Evolutionary conservation across 2,888 invertebrate species (phyloP).

Genomic region (Hipparchia semele): DNA sequence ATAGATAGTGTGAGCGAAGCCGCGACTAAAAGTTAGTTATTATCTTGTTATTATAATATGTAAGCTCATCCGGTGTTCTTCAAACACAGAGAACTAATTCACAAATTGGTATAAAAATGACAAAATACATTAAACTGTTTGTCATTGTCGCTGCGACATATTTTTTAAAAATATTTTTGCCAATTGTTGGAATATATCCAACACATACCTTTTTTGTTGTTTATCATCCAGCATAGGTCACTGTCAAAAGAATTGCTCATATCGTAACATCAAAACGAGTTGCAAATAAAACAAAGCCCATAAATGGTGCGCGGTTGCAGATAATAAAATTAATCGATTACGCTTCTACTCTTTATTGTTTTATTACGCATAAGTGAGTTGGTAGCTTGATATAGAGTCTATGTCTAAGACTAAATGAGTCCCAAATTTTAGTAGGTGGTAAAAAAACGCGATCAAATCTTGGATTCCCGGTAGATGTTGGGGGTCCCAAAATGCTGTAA

Average conservation of each 20-base stretch:
- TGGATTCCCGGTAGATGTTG: background rate
- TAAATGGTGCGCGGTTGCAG: slow-evolving; percentile 29
- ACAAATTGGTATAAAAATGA: slow-evolving; percentile 34
- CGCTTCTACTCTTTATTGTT: background rate
- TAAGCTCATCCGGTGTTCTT: too few species aligned
- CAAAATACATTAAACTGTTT: slow-evolving; percentile 43
- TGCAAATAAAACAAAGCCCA: slow-evolving; percentile 41
- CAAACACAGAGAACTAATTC: slow-evolving; percentile 6
- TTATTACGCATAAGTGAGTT: background rate
- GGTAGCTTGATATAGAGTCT: too few species aligned
- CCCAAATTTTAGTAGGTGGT: too few species aligned
- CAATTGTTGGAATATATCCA: slow-evolving; percentile 49
- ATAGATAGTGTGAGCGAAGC: too few species aligned
- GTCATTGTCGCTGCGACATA: slow-evolving; percentile 44
- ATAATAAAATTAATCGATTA: slow-evolving; percentile 26
- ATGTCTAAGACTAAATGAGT: too few species aligned
- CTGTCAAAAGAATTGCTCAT: slow-evolving; percentile 48
- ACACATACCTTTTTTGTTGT: slow-evolving; percentile 48
- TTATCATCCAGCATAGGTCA: slow-evolving; percentile 49
- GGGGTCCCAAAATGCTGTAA: background rate
- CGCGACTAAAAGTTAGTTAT: too few species aligned
- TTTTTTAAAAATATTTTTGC: slow-evolving; percentile 47
- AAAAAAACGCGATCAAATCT: too few species aligned
- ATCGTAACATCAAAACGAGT: slow-evolving; percentile 41
- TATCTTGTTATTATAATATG: too few species aligned